Evolutionary conservation across 2,113 vertebrate species (phyloP).

Genomic region (Trinectes maculatus): DNA sequence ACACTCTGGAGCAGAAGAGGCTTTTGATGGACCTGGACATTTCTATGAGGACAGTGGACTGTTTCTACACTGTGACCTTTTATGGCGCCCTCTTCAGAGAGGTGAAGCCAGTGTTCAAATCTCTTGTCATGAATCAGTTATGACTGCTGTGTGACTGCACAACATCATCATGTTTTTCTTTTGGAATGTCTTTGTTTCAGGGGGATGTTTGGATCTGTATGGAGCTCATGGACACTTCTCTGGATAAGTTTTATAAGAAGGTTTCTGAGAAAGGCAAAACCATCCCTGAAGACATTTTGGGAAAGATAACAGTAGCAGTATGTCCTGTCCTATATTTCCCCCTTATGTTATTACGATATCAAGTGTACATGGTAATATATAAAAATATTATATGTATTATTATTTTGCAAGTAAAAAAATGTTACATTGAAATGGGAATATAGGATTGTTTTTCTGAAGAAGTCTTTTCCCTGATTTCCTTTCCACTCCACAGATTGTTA

Average conservation of each 20-base stretch:
- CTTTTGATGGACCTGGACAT: conserved; percentile 99
- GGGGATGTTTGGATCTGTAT: conserved; percentile 99
- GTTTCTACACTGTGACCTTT: conserved; percentile 97
- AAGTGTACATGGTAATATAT: too few relatives aligned
- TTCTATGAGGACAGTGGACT: conserved; percentile 98
- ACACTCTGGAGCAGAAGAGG: conserved; percentile 98
- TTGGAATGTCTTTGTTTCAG: conserved; percentile 67
- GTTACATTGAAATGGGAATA: too few relatives aligned
- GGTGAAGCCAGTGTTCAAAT: conserved; percentile 77
- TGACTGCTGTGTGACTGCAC: background rate
- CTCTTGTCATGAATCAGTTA: background rate
- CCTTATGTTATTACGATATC: background rate
- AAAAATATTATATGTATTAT: too few relatives aligned
- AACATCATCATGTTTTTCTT: background rate
- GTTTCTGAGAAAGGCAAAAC: conserved; percentile 94
- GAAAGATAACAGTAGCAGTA: conserved; percentile 97
- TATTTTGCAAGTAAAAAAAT: too few relatives aligned
- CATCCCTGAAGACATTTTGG: conserved; percentile 97
- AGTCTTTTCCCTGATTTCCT: background rate
- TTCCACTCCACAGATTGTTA: conserved; percentile 90
- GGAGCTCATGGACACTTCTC: conserved; percentile 98
- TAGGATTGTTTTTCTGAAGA: background rate
- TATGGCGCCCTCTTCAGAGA: conserved; percentile 99
- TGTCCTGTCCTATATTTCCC: conserved; percentile 16
- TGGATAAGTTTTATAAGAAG: conserved; percentile 99